Percentiles rank a stretch among this genome's conserved stretches.
Conservation (phyloP, 1,140 invertebrate genomes). For the Platyura marginata region DNA sequence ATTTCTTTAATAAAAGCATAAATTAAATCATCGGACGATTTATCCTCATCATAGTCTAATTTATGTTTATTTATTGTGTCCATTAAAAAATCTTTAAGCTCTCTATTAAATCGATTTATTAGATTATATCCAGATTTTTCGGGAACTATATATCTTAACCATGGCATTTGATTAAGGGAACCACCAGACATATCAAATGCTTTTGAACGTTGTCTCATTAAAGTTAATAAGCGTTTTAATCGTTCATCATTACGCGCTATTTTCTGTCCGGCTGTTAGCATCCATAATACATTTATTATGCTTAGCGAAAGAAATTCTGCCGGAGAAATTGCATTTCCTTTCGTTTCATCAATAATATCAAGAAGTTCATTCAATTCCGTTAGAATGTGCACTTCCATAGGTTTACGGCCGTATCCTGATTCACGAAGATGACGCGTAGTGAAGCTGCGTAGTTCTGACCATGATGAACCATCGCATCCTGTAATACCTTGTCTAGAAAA, state of each 20-base stretch:
- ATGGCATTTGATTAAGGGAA: constrained; percentile 43
- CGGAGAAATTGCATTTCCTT: constrained; percentile 17
- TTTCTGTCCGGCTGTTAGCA: constrained; percentile 40
- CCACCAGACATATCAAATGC: constrained; percentile 54
- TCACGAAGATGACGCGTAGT: constrained; percentile 45
- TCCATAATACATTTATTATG: constrained; percentile 60
- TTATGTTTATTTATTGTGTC: constrained; percentile 42
- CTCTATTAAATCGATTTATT: constrained; percentile 37
- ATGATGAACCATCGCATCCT: constrained; percentile 52
- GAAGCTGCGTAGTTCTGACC: constrained; percentile 58
- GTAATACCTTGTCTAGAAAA: constrained; percentile 35
- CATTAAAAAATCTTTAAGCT: constrained; percentile 36
- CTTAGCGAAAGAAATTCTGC: constrained; percentile 30
- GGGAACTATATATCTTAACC: constrained; percentile 46
- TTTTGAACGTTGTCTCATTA: constrained; percentile 39
- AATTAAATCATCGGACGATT: constrained; percentile 44
- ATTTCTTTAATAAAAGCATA: constrained; percentile 58
- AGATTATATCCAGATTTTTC: constrained; percentile 45
- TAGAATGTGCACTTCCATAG: constrained; percentile 51
- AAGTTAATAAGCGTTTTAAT: constrained; percentile 35
- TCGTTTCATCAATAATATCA: constrained; percentile 24
- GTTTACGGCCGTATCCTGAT: constrained; percentile 52
- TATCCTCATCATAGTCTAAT: constrained; percentile 25
- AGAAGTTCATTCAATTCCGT: constrained; percentile 36
- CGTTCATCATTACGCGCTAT: constrained; percentile 29